phyloP scores from a whole-genome alignment of 2,888 invertebrate species.

The Penaeus monodon region DNA sequence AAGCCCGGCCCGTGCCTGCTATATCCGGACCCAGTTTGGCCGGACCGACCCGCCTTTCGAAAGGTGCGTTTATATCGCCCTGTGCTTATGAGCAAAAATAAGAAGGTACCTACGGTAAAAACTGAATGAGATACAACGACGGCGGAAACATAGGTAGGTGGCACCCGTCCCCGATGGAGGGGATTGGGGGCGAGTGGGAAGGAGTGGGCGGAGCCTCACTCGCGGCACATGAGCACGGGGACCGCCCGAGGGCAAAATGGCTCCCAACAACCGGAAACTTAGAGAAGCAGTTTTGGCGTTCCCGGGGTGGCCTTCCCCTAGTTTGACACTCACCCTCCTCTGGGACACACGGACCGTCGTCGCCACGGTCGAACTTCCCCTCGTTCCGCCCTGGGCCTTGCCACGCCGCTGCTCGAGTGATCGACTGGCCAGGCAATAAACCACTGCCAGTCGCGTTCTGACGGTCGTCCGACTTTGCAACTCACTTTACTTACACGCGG shows the following conservation, averaged over 20 bases:
- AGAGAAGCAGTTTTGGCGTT: slow-evolving; percentile 62
- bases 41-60: too few relatives aligned
- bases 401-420: too few relatives aligned
- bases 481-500: too few relatives aligned
- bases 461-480: too few relatives aligned
- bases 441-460: too few relatives aligned
- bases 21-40: too few relatives aligned
- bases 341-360: slow-evolving; percentile 55
- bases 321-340: slow-evolving; percentile 59
- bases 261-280: slow-evolving; percentile 61
- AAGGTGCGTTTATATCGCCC: too few relatives aligned
- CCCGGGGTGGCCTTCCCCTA: slow-evolving; percentile 60
- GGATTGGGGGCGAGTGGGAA: slow-evolving; percentile 27
- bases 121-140: background rate
- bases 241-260: slow-evolving; percentile 57
- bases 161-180: slow-evolving; percentile 4
- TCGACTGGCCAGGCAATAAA: too few relatives aligned
- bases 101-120: background rate
- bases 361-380: background rate
- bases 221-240: slow-evolving; percentile 61
- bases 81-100: background rate
- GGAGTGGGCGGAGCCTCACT: slow-evolving; percentile 46
- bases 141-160: background rate
- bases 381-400: background rate
- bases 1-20: background rate